A percentile compares a stretch with the other conserved stretches of the same genome.
Conservation (phyloP, 2,113 vertebrate genomes). For the Colinus virginianus region DNA sequence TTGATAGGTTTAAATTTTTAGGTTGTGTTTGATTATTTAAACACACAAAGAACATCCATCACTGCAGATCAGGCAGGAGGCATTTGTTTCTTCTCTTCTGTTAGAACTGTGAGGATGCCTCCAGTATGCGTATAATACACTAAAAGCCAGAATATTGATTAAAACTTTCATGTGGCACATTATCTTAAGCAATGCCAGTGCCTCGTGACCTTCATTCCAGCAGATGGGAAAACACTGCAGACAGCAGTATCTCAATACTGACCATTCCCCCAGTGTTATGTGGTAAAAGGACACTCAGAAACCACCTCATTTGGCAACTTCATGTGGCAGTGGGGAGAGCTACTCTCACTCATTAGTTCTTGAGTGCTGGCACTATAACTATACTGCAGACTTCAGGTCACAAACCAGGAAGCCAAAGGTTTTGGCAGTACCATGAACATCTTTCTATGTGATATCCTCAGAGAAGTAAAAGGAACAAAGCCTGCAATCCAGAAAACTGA, state of each 20-base stretch:
- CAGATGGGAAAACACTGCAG: accelerated
- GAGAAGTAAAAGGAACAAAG: background rate
- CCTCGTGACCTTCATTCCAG: background rate
- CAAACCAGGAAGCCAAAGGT: background rate
- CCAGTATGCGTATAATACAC: background rate
- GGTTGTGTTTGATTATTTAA: background rate
- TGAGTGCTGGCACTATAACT: background rate
- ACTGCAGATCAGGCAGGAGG: background rate
- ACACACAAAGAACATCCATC: background rate
- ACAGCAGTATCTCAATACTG: too few species aligned
- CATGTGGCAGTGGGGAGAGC: background rate
- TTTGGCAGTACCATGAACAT: background rate
- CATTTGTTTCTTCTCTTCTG: accelerated
- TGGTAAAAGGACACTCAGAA: background rate
- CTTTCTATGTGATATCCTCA: background rate
- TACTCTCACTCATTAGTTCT: background rate
- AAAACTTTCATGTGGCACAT: background rate
- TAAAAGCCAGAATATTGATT: background rate
- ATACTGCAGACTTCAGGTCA: background rate
- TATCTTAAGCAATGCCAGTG: background rate
- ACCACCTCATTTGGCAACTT: background rate
- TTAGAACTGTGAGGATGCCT: background rate
- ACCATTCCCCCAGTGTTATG: accelerated
- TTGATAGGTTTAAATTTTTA: background rate
- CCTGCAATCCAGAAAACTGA: accelerated